These are phyloP conservation scores for Gobio gobio DNA, from an alignment of 2,113 vertebrate genomes.

Conservation along the genomic window DNA sequence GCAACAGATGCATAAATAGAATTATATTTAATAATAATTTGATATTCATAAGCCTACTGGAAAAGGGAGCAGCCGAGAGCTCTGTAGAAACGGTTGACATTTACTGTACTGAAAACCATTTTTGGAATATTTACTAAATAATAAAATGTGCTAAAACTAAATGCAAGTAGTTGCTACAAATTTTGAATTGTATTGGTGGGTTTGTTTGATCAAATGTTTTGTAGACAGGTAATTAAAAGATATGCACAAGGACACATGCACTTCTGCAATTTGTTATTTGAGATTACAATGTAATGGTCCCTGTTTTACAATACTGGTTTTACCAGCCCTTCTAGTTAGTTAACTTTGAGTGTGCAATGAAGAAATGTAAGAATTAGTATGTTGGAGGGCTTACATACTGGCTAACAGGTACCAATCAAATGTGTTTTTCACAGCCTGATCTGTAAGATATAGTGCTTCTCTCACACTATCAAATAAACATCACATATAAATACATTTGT, in stretches of 20 bases:
- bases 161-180: neutral
- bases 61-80: slow-evolving; percentile 8
- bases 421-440: slow-evolving; percentile 5
- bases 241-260: neutral
- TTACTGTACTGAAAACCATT: neutral
- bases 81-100: slow-evolving; percentile 33
- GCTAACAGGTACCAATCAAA: slow-evolving; percentile 13
- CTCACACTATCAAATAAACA: slow-evolving; percentile 47
- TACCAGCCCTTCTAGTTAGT: neutral
- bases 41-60: slow-evolving; percentile 15
- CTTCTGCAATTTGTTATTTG: neutral
- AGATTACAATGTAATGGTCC: neutral
- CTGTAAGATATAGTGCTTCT: slow-evolving; percentile 28
- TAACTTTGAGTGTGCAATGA: neutral
- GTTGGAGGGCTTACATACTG: neutral
- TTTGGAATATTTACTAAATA: neutral
- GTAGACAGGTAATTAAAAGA: neutral
- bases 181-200: neutral
- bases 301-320: neutral
- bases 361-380: neutral
- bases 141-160: neutral
- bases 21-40: slow-evolving; percentile 26
- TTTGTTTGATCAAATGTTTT: slow-evolving; percentile 16
- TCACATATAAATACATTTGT: slow-evolving; percentile 3
- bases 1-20: slow-evolving; percentile 17